Evolutionary conservation across 2,888 invertebrate genomes (phyloP), one percentile per base, ranked within the genome.

Genomic region (Schizaphis graminum): DNA sequence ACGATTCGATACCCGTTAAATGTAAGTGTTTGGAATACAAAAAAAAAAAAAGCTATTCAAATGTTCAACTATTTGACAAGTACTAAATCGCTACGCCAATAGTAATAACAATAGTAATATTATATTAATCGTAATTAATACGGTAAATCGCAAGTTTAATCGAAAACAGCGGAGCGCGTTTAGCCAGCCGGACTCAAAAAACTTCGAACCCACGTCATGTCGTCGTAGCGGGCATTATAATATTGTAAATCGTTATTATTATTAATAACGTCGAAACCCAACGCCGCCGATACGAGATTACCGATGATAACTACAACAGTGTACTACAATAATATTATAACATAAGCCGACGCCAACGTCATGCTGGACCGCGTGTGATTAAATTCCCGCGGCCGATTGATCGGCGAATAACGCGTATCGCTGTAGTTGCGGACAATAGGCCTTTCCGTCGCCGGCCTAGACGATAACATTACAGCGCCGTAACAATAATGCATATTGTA

Each of bases 381-480:
- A 87, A 87, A 87, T 49, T 87, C 49, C 47, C 49, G n/a, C 49
- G 21, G n/a, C 26, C 87, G 21, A 87, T 87, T n/a, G 49, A 87
- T n/a, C n/a, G 21, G n/a, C 28, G 49, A 10, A 44, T 44, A 44
- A 87, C 8, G 87, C n/a, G 47, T 49, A 87, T 49, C 47, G 87
- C 77, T 35, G n/a, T n/a, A n/a, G n/a, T 16, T n/a, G n/a, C 10
- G 49, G 87, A 87, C 49, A 49, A 87, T n/a, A 87, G 49, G 87
- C 53, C n/a, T 87, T 87, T 49, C 49, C 49, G n/a, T 47, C 49
- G 8, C 49, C n/a, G 49, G 49, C 2, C 77, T 35, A 35, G 35
- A 77, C 35, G 49, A 49, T 87, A 53, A 35, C 21, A 77, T n/a
- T 67, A n/a, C n/a, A 67, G 10, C 1, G n/a, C 4, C 16, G n/a